These are phyloP conservation scores for Falcunculus frontatus DNA, from an alignment of 2,113 vertebrate genomes.

Conservation along the genomic window DNA sequence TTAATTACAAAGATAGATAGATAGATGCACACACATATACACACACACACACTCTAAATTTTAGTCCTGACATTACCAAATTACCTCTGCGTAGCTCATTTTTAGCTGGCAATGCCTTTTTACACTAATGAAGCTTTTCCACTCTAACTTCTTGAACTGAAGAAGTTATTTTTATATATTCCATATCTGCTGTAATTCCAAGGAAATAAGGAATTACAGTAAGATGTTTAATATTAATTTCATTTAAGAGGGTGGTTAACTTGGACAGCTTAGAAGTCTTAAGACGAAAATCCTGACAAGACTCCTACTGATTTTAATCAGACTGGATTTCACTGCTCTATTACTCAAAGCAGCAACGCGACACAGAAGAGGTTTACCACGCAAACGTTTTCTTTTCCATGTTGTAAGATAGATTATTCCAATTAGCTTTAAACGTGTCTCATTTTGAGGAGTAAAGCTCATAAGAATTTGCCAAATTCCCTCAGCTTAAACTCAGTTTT, in stretches of 20 bases:
- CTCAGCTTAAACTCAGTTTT: background rate
- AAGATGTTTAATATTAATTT: conserved; percentile 31
- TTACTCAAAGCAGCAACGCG: background rate
- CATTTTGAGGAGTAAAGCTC: background rate
- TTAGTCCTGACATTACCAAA: background rate
- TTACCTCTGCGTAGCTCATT: background rate
- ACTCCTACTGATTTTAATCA: conserved; percentile 30
- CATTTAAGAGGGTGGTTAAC: conserved; percentile 10
- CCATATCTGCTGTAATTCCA: background rate
- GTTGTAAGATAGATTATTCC: background rate
- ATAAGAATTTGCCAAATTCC: background rate
- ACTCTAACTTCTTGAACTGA: background rate
- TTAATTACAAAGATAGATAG: background rate
- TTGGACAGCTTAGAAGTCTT: background rate
- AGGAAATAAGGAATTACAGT: conserved; percentile 24
- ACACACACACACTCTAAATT: background rate
- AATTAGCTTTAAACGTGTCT: background rate
- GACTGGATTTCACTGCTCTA: background rate
- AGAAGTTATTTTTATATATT: background rate
- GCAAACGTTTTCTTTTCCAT: background rate
- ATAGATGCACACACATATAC: rapidly evolving
- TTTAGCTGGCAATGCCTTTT: background rate
- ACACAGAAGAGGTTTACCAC: background rate
- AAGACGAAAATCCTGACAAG: conserved; percentile 30
- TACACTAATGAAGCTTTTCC: background rate